Evolutionary conservation across 1,140 invertebrate genomes (phyloP).

Genomic region (Chrysomallon squamiferum): DNA sequence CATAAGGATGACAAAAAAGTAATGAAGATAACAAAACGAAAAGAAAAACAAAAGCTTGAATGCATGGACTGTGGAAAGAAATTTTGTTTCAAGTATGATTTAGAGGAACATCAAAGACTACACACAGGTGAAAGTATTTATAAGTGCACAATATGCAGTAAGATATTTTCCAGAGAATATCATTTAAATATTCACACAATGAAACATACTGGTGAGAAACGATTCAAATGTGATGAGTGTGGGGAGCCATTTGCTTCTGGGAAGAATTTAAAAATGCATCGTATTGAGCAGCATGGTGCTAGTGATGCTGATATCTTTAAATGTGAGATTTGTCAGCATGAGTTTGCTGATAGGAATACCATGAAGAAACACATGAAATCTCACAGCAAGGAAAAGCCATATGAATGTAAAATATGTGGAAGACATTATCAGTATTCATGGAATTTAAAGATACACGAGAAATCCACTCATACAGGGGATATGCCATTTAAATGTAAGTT

Average conservation of each 20-base stretch:
- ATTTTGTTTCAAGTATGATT: slow-evolving; percentile 53
- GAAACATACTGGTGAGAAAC: slow-evolving; percentile 81
- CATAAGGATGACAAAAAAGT: too few relatives aligned
- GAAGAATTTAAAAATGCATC: neutral
- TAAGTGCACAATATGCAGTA: slow-evolving; percentile 45
- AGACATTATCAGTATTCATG: too few relatives aligned
- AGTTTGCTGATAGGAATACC: neutral
- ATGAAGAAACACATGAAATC: neutral
- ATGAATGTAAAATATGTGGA: too few relatives aligned
- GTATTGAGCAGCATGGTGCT: neutral
- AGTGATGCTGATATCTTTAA: neutral
- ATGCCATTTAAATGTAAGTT: too few relatives aligned
- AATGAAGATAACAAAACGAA: too few relatives aligned
- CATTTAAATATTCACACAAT: slow-evolving; percentile 90
- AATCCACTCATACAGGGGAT: too few relatives aligned
- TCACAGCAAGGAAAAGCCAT: neutral
- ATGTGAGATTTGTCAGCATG: neutral
- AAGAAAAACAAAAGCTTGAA: too few relatives aligned
- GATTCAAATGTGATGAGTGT: slow-evolving; percentile 43
- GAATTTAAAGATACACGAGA: too few relatives aligned
- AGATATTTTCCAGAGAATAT: slow-evolving; percentile 82
- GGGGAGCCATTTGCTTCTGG: neutral
- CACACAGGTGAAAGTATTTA: neutral
- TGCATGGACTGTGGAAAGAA: too few relatives aligned
- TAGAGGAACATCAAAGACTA: neutral